Evolutionary conservation across 2,797 vertebrate genomes (phyloP).

Genomic region (Tarsius wallacei): DNA sequence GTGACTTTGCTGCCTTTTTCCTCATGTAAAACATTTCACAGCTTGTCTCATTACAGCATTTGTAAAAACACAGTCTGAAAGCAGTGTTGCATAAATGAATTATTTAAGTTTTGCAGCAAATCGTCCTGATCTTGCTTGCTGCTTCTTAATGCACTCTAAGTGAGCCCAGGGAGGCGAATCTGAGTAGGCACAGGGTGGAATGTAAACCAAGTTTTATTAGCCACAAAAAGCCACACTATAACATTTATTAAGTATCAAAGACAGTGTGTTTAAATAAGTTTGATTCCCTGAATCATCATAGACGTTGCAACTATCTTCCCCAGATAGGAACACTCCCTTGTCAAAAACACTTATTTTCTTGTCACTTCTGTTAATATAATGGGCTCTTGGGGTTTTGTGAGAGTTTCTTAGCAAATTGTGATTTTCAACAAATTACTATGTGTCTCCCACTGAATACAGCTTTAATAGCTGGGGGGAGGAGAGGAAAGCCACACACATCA

Average conservation of each 20-base stretch:
- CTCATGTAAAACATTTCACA: slow-evolving; percentile 93
- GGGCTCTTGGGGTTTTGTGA: slow-evolving; percentile 85
- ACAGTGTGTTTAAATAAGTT: slow-evolving; percentile 90
- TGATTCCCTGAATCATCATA: slow-evolving; percentile 89
- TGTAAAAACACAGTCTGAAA: slow-evolving; percentile 95
- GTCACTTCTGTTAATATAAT: slow-evolving; percentile 86
- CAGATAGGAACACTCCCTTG: slow-evolving; percentile 79
- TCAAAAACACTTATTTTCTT: slow-evolving; percentile 88
- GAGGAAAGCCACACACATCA: slow-evolving; percentile 71
- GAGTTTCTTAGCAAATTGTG: slow-evolving; percentile 88
- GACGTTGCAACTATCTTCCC: slow-evolving; percentile 71
- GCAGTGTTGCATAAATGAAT: slow-evolving; percentile 95
- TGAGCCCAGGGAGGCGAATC: slow-evolving; percentile 94
- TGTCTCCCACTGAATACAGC: slow-evolving; percentile 86
- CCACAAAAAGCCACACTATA: slow-evolving; percentile 91
- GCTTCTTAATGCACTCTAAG: slow-evolving; percentile 94
- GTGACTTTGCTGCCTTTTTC: slow-evolving; percentile 82
- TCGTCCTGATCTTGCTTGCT: slow-evolving; percentile 91
- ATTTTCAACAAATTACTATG: slow-evolving; percentile 88
- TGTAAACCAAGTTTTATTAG: slow-evolving; percentile 95
- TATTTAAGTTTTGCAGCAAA: slow-evolving; percentile 95
- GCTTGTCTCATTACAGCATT: slow-evolving; percentile 96
- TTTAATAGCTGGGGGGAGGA: slow-evolving; percentile 83
- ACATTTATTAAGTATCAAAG: slow-evolving; percentile 94
- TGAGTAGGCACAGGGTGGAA: slow-evolving; percentile 92